Evolutionary conservation across 2,797 vertebrate genomes (phyloP).

Genomic region (Tachyglossus aculeatus): DNA sequence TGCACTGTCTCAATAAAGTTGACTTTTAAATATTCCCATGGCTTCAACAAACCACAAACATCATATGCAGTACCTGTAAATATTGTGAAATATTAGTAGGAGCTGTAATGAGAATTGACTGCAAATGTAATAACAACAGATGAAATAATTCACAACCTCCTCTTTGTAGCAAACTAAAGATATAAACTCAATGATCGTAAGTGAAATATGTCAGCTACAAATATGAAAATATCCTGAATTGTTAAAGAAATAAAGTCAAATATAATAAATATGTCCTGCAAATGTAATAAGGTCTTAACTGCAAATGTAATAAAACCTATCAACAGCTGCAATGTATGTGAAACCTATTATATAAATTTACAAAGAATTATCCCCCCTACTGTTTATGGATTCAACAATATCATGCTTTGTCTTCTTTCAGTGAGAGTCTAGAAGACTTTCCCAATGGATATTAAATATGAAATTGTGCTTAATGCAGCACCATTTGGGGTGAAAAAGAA

Average conservation of each 20-base stretch:
- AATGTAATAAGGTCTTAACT: conserved; percentile 74
- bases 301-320: conserved; percentile 79
- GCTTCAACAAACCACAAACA: conserved; percentile 59
- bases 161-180: conserved; percentile 66
- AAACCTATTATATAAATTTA: conserved; percentile 77
- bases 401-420: conserved; percentile 73
- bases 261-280: conserved; percentile 74
- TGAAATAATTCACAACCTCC: conserved; percentile 72
- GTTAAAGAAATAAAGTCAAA: conserved; percentile 73
- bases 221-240: conserved; percentile 74
- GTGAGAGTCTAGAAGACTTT: conserved; percentile 55
- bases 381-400: conserved; percentile 71
- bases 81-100: conserved; percentile 65
- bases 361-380: conserved; percentile 72
- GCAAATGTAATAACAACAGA: conserved; percentile 72
- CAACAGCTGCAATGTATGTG: conserved; percentile 77
- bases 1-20: conserved; percentile 44
- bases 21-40: conserved; percentile 62
- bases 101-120: conserved; percentile 74
- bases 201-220: conserved; percentile 74
- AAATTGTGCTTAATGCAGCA: conserved; percentile 73
- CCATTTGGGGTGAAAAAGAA: conserved; percentile 71
- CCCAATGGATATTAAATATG: conserved; percentile 71
- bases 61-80: conserved; percentile 72
- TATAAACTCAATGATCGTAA: conserved; percentile 65